Conservation (phyloP, 2,888 invertebrate genomes). For the Margaritifera margaritifera region DNA sequence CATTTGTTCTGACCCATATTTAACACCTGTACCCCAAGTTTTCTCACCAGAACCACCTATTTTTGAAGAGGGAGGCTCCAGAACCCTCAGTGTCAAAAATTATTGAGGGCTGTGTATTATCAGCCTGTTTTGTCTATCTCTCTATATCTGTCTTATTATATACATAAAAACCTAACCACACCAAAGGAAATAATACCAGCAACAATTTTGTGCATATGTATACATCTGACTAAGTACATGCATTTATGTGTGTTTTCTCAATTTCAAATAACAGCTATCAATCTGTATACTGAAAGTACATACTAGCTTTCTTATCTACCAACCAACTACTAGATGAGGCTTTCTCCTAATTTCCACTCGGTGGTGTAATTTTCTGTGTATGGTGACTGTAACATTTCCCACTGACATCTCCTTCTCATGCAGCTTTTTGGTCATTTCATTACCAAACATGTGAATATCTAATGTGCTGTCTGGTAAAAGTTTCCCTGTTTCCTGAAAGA, state of each 20-base stretch:
- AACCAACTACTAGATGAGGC: conserved; percentile 55
- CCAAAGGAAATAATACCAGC: too few relatives aligned
- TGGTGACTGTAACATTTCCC: conserved; percentile 47
- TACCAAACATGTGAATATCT: conserved; percentile 57
- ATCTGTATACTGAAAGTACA: neutral
- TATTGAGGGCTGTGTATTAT: too few relatives aligned
- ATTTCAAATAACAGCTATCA: neutral
- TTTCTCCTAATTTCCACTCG: conserved; percentile 18
- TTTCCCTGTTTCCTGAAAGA: conserved; percentile 53
- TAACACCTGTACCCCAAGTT: too few relatives aligned
- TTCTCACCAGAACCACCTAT: too few relatives aligned
- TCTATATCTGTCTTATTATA: too few relatives aligned
- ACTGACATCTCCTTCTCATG: conserved; percentile 27
- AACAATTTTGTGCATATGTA: too few relatives aligned
- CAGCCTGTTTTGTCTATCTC: too few relatives aligned
- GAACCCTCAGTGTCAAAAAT: too few relatives aligned
- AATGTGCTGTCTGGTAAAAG: conserved; percentile 44
- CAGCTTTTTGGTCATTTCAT: conserved; percentile 40
- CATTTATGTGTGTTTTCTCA: neutral
- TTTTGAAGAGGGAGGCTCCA: too few relatives aligned
- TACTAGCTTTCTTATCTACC: conserved; percentile 8
- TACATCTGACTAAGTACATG: too few relatives aligned
- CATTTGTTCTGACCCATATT: too few relatives aligned
- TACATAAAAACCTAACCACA: too few relatives aligned
- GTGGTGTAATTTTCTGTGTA: conserved; percentile 51